Percentiles rank a stretch among this genome's conserved stretches.
Conservation (phyloP, 1,140 invertebrate species). For the Heliconius melpomene region DNA sequence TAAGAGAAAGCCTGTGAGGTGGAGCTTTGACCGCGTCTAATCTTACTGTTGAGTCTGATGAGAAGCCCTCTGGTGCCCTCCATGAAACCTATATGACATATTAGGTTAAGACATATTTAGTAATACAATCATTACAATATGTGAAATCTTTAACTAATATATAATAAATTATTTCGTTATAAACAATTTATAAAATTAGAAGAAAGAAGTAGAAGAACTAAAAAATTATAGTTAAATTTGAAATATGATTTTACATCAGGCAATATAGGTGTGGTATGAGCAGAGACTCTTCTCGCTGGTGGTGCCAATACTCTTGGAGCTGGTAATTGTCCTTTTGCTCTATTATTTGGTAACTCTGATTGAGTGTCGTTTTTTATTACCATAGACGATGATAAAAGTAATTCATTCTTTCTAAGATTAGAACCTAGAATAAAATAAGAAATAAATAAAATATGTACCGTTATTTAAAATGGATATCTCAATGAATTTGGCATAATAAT, state of each 20-base stretch:
- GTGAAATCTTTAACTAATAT: too few species aligned
- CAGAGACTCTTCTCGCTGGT: constrained; percentile 63
- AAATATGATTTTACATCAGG: constrained; percentile 62
- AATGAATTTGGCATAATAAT: not conserved
- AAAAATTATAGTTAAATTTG: not conserved
- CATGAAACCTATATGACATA: constrained; percentile 59
- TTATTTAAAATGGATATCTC: too few species aligned
- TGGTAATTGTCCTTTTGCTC: constrained; percentile 58
- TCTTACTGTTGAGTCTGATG: constrained; percentile 66
- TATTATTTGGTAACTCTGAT: constrained; percentile 76
- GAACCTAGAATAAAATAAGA: constrained; percentile 52
- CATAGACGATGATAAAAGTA: constrained; percentile 81
- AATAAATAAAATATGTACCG: too few species aligned
- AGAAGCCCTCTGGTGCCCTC: constrained; percentile 74
- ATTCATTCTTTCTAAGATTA: constrained; percentile 80
- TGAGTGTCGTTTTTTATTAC: constrained; percentile 87
- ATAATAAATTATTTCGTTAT: too few species aligned
- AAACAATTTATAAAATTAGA: too few species aligned
- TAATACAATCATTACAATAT: too few species aligned
- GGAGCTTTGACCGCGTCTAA: constrained; percentile 66
- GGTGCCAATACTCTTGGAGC: constrained; percentile 58
- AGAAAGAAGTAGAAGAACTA: not conserved
- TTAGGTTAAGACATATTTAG: too few species aligned
- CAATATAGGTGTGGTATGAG: constrained; percentile 65
- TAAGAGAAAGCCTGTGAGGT: constrained; percentile 75